A percentile compares a stretch with the other conserved stretches of the same genome.
phyloP scores from a whole-genome alignment of 2,113 vertebrate genomes.

The Peromyscus californicus region DNA sequence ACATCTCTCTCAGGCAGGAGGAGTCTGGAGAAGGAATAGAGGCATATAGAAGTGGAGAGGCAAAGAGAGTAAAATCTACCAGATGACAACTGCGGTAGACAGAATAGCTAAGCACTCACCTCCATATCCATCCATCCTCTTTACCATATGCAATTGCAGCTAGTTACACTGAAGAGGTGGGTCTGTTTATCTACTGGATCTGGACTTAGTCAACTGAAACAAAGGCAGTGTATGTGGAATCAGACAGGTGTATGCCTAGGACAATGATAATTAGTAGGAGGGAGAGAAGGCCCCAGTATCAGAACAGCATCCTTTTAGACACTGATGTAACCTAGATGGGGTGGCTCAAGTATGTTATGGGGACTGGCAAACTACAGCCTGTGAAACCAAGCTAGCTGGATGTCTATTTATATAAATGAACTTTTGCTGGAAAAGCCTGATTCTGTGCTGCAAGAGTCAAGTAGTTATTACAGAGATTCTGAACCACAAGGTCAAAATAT shows the following conservation, averaged over 20 bases:
- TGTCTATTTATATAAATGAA: not conserved
- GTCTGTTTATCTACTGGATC: not conserved
- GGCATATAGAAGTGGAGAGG: not conserved
- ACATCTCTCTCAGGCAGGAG: not conserved
- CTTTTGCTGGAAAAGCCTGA: not conserved
- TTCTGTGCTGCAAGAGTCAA: not conserved
- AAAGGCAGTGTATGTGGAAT: not conserved
- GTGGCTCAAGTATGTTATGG: not conserved
- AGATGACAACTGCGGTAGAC: too few species aligned
- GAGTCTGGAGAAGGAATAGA: not conserved
- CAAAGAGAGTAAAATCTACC: not conserved
- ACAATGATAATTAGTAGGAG: not conserved
- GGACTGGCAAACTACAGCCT: not conserved
- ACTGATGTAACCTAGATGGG: not conserved
- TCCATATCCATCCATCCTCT: not conserved
- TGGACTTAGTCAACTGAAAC: not conserved
- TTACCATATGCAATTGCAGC: not conserved
- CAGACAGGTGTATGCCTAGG: not conserved
- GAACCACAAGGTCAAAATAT: not conserved
- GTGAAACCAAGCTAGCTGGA: not conserved
- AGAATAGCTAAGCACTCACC: not conserved
- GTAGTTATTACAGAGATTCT: not conserved
- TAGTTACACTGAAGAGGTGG: not conserved
- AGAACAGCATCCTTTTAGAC: not conserved
- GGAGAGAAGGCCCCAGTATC: not conserved